Conservation (phyloP, 2,888 invertebrate genomes). For the Beris chalybata region DNA sequence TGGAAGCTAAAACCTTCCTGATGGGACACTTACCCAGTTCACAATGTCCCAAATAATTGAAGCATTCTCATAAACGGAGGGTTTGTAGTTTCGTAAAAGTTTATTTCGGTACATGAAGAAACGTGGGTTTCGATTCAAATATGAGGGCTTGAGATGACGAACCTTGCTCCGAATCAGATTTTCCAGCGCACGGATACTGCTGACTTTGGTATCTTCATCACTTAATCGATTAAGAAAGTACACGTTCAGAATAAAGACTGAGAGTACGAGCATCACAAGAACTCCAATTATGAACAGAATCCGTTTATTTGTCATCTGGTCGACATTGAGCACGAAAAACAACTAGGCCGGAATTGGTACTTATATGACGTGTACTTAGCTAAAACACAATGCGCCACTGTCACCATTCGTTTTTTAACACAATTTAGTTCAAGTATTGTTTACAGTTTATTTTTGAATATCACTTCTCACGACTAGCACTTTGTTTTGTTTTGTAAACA, state of each 20-base stretch:
- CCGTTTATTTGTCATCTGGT: conserved; percentile 42
- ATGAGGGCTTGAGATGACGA: conserved; percentile 53
- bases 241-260: conserved; percentile 47
- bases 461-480: not conserved
- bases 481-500: no score
- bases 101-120: conserved; percentile 55
- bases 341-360: conserved; percentile 29
- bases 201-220: conserved; percentile 54
- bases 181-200: conserved; percentile 54
- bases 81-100: conserved; percentile 52
- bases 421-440: conserved; percentile 15
- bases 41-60: conserved; percentile 58
- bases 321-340: conserved; percentile 23
- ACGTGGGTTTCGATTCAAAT: conserved; percentile 54
- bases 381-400: conserved; percentile 22
- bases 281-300: conserved; percentile 39
- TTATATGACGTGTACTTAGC: conserved; percentile 2
- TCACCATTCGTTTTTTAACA: conserved; percentile 13
- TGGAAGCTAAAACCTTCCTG: no score
- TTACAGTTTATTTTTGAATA: conserved; percentile 15
- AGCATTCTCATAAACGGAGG: conserved; percentile 57
- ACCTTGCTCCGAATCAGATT: conserved; percentile 51
- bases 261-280: conserved; percentile 39
- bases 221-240: conserved; percentile 56
- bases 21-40: conserved; percentile 51